Conservation (phyloP, 2,888 invertebrate species). For the Frankliniella fusca region DNA sequence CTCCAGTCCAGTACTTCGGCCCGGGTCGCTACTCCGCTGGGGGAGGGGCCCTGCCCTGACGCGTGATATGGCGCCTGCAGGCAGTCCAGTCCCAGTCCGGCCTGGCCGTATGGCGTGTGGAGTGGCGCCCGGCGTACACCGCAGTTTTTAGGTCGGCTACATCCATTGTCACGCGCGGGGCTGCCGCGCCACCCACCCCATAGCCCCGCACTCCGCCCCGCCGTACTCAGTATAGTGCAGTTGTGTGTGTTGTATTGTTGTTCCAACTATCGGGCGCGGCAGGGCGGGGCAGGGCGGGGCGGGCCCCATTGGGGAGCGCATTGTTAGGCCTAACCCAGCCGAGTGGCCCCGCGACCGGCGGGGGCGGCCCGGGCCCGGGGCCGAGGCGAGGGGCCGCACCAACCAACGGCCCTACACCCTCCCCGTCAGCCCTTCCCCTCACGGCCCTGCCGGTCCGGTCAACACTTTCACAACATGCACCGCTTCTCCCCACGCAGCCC, state of each 20-base stretch:
- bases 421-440: background rate
- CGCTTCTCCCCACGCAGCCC: background rate
- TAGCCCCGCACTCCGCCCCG: no score
- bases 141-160: constrained; percentile 22
- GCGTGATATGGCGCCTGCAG: background rate
- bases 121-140: background rate
- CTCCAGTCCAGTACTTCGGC: no score
- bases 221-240: no score
- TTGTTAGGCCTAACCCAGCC: background rate
- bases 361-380: background rate
- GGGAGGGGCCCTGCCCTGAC: no score
- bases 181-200: background rate
- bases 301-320: no score
- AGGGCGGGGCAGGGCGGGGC: background rate
- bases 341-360: background rate
- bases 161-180: constrained; percentile 19
- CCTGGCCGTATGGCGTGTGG: background rate
- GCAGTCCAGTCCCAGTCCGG: background rate
- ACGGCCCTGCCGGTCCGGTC: background rate
- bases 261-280: constrained; percentile 15
- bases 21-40: no score
- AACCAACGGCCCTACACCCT: background rate
- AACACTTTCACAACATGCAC: background rate
- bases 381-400: background rate
- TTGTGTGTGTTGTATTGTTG: constrained; percentile 7